Evolutionary conservation across 2,797 vertebrate genomes (phyloP).

Genomic region (Anolis apletophallus): DNA sequence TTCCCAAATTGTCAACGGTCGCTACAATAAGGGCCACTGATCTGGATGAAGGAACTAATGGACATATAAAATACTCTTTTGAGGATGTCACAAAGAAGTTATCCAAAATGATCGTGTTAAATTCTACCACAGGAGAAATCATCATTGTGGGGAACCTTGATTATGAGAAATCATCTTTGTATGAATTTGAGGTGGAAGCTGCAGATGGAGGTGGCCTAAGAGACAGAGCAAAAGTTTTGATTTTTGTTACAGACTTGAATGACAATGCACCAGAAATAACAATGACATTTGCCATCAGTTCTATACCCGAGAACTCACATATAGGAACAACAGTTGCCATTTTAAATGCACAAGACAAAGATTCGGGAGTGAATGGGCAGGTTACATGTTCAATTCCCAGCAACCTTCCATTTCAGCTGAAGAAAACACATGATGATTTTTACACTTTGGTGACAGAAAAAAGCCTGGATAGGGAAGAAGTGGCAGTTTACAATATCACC

Average conservation of each 20-base stretch:
- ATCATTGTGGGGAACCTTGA: slow-evolving; percentile 6
- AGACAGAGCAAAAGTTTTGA: neutral
- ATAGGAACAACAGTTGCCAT: neutral
- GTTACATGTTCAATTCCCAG: neutral
- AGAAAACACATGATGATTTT: neutral
- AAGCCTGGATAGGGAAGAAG: neutral
- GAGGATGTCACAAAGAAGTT: neutral
- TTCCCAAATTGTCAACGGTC: neutral
- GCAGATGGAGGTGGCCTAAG: neutral
- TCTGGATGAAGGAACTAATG: slow-evolving; percentile 13
- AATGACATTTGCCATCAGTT: neutral
- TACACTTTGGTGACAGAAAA: neutral
- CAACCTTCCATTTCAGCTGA: neutral
- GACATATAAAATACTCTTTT: slow-evolving; percentile 4
- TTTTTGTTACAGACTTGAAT: neutral
- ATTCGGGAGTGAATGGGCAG: neutral
- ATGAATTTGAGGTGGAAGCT: slow-evolving; percentile 9
- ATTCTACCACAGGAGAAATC: slow-evolving; percentile 15
- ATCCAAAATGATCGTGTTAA: neutral
- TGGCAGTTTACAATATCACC: neutral
- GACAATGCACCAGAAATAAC: neutral
- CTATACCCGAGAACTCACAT: neutral
- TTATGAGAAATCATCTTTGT: neutral
- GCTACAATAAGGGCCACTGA: neutral
- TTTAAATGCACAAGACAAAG: neutral